Base-by-base conservation (phyloP, 2,113 vertebrate species). In the Stomatorhinus ivindoensis region DNA sequence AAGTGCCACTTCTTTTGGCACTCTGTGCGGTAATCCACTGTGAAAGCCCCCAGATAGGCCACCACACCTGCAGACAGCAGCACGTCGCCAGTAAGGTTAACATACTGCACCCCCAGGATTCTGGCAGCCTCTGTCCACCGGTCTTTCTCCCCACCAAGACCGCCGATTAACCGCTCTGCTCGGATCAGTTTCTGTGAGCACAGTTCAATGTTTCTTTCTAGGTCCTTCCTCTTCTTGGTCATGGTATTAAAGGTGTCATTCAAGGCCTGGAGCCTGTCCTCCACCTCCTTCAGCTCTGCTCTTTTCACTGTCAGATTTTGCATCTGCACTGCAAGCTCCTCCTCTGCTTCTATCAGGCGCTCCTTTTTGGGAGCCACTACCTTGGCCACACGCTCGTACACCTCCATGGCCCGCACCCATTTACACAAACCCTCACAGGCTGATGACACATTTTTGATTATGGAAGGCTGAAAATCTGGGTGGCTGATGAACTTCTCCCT, bases 371-470 rank as follows among this genome's bases (percentile, higher is more conserved):
- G 98, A 35, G 97, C 97, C 0, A 99, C 97, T 7, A 98, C 95
- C 87, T 97, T 99, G 55, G 97, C 96, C 0, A 99, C 97, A 0
- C 96, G 95, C 58, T 98, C 97, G 0, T 99, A 99, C 0, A 97
- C 96, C 88, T 98, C 98, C 97, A 98, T 97, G 88, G 97, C 97
- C 69, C 97, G 89, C 89, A 99, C 97, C 98, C 97, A 99, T 90
- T 96, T 98, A 92, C 98, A 99, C 1, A 99, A 95, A 0, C 97
- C 97, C 90, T 98, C 97, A 10, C 97, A 98, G 87, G 98, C 98
- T 0, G 98, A 98, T 0, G 98, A 99, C 5, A 98, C 97, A 0
- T 97, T 98, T 91, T 97, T 98, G 24, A 99, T 98, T 0, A 97
- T 93, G 2, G 95, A 91, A 0, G 97, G 97, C 91, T 97, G 96